These are phyloP conservation scores for Conistra vaccinii DNA, from an alignment of 2,888 invertebrate genomes.

Conservation along the genomic window DNA sequence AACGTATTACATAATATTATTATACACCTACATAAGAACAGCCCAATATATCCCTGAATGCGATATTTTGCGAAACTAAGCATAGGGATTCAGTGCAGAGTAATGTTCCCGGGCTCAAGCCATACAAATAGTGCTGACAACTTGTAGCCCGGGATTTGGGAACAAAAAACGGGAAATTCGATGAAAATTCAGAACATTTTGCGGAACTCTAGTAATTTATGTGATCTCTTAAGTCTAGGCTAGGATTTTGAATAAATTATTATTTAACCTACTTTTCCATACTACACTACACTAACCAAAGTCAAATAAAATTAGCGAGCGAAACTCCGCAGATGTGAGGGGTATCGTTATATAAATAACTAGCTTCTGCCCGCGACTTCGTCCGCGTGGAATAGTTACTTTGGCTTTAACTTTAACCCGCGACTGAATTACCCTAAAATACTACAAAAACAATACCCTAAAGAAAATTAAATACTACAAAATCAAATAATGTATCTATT, in stretches of 20 bases:
- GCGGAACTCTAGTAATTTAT: slow-evolving; percentile 20
- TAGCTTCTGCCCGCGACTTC: no score
- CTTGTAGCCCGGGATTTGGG: slow-evolving; percentile 52
- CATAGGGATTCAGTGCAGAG: slow-evolving; percentile 50
- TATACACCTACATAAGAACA: not conserved
- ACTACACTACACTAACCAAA: not conserved
- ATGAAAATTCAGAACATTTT: slow-evolving; percentile 12
- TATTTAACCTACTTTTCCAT: not conserved
- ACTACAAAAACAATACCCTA: no score
- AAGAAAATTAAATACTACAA: no score
- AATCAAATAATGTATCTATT: no score
- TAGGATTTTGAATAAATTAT: slow-evolving; percentile 15
- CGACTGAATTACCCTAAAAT: no score
- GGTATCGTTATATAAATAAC: no score
- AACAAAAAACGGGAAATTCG: slow-evolving; percentile 50
- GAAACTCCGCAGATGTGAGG: no score
- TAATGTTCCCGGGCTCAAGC: slow-evolving; percentile 49
- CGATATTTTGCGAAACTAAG: slow-evolving; percentile 53
- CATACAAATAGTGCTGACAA: slow-evolving; percentile 54
- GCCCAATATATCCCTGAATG: slow-evolving; percentile 23
- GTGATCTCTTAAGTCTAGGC: slow-evolving; percentile 4
- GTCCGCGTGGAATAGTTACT: no score
- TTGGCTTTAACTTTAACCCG: no score
- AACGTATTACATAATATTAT: not conserved
- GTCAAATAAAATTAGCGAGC: no score